phyloP scores from a whole-genome alignment of 37 sponge, comb jelly and placozoan species.

The Oopsacas minuta region DNA sequence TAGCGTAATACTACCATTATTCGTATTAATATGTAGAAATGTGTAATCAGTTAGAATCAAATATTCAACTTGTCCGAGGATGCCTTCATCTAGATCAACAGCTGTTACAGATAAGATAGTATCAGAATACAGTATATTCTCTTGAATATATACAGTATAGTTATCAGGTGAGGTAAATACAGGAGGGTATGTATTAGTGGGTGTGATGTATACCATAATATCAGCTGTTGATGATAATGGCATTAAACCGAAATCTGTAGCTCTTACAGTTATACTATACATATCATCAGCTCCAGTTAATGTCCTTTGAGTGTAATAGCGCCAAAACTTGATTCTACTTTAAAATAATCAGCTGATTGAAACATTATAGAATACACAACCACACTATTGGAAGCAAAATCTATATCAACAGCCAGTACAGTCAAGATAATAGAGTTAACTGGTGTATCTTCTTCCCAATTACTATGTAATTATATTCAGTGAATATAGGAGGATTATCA shows the following conservation, averaged over 20 bases:
- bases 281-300: not conserved
- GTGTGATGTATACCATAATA: not conserved
- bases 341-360: not conserved
- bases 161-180: not conserved
- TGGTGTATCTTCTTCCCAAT: not conserved
- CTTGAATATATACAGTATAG: not conserved
- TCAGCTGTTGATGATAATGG: not conserved
- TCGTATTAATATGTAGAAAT: not conserved
- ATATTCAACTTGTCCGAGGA: not conserved
- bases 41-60: not conserved
- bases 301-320: not conserved
- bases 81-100: not conserved
- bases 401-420: not conserved
- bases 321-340: not conserved
- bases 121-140: not conserved
- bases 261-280: not conserved
- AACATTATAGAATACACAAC: not conserved
- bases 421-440: not conserved
- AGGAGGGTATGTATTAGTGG: not conserved
- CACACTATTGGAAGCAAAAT: not conserved
- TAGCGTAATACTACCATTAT: conserved; percentile 5
- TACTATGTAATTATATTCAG: too few relatives aligned
- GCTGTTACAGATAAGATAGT: not conserved
- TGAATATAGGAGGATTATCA: too few relatives aligned
- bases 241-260: not conserved